Base-by-base conservation (phyloP, 2,113 vertebrate genomes). In the Grallaria varia region DNA sequence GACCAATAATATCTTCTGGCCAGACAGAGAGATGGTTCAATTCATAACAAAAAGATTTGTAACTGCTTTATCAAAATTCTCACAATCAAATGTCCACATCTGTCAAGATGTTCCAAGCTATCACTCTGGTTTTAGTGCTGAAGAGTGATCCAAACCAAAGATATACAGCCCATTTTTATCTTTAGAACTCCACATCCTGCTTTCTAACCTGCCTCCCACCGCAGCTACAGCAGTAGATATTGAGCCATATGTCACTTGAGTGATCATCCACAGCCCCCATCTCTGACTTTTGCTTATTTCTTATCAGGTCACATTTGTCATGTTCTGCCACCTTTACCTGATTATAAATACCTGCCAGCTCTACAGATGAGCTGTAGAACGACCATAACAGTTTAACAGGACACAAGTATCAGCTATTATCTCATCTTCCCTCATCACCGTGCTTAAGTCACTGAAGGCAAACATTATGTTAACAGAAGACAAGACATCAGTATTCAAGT, bases 371-470 rank as follows among this genome's bases (percentile, higher is more conserved):
- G 20, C 45, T 52, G 19, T 19, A 35, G 30, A 27, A 55, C 0
- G 1, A 40, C 12, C 35, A 0, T 1, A 40, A 40, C 25, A 19
- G 37, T 20, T 71, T 7, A 37, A 39, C 27, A 12, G 1, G 2
- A 22, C 45, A 28, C 10, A 72, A 58, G 2, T 17, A 45, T 30
- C n/a, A 16, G 33, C 22, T 74, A 18, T 14, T 73, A 25, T 35
- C 66, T 56, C 22, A n/a, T 27, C 50, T 45, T 49, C 7, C 37
- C 13, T 22, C 17, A 40, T 31, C 69, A 49, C 3, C 8, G 39
- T 37, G 40, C 23, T 35, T 40, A 23, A 23, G 23, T 25, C 28
- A 59, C 44, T 33, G 12, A 42, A 89, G 68, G 12, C 19, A 42
- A 64, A 66, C 3, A 4, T 33, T 33, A 77, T 18, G 19, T 20